Base-by-base conservation (phyloP, 2,888 invertebrate genomes). In the Desoria tigrina region DNA sequence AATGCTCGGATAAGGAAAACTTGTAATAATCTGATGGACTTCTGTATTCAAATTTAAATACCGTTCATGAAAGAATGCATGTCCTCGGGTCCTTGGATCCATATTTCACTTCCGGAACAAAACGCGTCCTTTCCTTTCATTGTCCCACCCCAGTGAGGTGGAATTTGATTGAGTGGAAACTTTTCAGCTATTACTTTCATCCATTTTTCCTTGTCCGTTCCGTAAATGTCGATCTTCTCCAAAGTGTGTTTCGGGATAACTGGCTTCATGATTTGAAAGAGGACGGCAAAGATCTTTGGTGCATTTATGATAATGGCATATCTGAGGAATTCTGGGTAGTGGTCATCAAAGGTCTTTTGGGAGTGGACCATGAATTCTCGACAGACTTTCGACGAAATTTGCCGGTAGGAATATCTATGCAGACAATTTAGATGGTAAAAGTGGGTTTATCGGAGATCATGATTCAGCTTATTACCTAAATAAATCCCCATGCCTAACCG, bases 321-420 rank as follows among this genome's bases (percentile, higher is more conserved):
- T 32, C 62, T 54, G 7, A 70, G 24, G 2, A 70, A 6, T 28
- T 70, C 70, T 1, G 70, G 70, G 49, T 67, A 70, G 45, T 70
- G 56, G 1, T 37, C 45, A 32, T 69, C 69, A 37, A 63, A 55
- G 1, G 32, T 27, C 21, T 51, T 28, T 2, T 63, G 55, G 2
- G 61, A 55, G 3, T n/a, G 1, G 11, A 61, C 1, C n/a, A 65
- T 60, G 49, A 60, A 68, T 2, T 65, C 65, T 24, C 59, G 18
- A 4, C 50, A 42, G 6, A 56, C 60, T 21, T 53, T 60, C 11
- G 37, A 39, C 9, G 56, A 18, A 14, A 57, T 37, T 57, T 57
- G 56, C 7, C 56, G 6, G 37, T 57, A 57, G 4, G 56, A 57
- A 42, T 57, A 57, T 32, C 55, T 55, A n/a, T n/a, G n/a, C n/a